A percentile compares a stretch with the other conserved stretches of the same genome.
These are phyloP conservation scores for Poeciliopsis paucimaculata DNA, from an alignment of 2,797 vertebrate species.

Conservation along the genomic window DNA sequence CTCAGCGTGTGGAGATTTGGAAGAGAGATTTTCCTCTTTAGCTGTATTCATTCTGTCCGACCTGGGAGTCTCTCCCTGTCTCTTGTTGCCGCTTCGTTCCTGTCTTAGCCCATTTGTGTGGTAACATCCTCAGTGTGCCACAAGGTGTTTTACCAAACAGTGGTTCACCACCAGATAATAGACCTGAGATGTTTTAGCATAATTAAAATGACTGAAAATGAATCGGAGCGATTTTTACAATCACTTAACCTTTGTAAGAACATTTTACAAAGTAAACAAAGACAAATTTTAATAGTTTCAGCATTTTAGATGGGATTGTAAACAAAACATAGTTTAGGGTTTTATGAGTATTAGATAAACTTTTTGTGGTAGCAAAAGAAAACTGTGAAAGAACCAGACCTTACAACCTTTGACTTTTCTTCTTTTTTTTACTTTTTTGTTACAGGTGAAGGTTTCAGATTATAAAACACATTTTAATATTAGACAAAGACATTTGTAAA, in stretches of 20 bases:
- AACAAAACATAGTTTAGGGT: not conserved
- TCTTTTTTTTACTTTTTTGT: not conserved
- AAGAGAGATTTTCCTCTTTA: conserved; percentile 12
- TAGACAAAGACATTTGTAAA: not conserved
- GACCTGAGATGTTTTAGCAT: conserved; percentile 8
- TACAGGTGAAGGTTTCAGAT: not conserved
- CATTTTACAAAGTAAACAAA: conserved; percentile 11
- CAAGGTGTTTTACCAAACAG: conserved; percentile 7
- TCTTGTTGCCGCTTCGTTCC: conserved; percentile 55
- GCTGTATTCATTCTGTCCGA: conserved; percentile 38
- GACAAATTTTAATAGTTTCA: not conserved
- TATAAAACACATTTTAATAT: not conserved
- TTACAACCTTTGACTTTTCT: not conserved
- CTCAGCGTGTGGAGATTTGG: conserved; percentile 40
- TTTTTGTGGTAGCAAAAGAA: not conserved
- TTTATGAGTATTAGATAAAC: not conserved
- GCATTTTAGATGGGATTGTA: not conserved
- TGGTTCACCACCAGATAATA: not conserved
- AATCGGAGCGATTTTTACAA: conserved; percentile 10
- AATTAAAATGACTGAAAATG: conserved; percentile 1
- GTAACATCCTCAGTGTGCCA: conserved; percentile 23
- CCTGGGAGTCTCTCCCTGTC: conserved; percentile 43
- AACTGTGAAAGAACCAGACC: not conserved
- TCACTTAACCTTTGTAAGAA: not conserved
- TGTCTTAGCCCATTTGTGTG: conserved; percentile 41